phyloP scores from a whole-genome alignment of 2,888 invertebrate species.

The Patella pellucida region DNA sequence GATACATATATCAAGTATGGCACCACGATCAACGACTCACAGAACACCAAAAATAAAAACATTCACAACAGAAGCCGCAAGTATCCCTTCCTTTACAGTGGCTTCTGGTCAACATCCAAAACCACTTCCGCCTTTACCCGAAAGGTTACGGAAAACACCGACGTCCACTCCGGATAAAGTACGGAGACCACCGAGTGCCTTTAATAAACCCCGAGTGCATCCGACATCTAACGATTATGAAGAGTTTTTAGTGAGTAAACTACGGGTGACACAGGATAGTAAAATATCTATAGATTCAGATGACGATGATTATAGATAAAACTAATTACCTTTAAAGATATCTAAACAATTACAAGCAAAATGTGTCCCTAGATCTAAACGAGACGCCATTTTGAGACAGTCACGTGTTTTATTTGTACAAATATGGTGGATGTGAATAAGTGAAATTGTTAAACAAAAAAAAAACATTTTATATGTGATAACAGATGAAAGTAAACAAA shows the following conservation, averaged over 20 bases:
- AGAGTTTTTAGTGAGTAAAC: background rate
- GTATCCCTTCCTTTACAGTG: background rate
- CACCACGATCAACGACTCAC: background rate
- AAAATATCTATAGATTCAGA: background rate
- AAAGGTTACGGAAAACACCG: background rate
- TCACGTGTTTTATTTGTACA: no score
- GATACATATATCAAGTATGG: background rate
- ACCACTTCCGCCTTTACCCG: background rate
- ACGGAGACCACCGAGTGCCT: conserved; percentile 30
- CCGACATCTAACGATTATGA: conserved; percentile 25
- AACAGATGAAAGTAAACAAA: no score
- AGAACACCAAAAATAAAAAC: background rate
- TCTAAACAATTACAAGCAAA: no score
- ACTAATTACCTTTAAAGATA: background rate
- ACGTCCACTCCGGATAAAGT: background rate
- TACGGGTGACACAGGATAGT: background rate
- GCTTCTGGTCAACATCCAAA: background rate
- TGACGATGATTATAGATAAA: conserved; percentile 2
- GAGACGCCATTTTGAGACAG: no score
- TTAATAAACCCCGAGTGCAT: conserved; percentile 25
- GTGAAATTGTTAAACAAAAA: no score
- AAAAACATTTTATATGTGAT: no score
- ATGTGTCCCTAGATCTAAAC: no score
- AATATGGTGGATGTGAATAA: no score
- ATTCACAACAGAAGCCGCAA: background rate